A percentile compares a stretch with the other conserved stretches of the same genome.
These are phyloP conservation scores for Chorisops tibialis DNA, from an alignment of 2,888 invertebrate genomes.

Conservation along the genomic window DNA sequence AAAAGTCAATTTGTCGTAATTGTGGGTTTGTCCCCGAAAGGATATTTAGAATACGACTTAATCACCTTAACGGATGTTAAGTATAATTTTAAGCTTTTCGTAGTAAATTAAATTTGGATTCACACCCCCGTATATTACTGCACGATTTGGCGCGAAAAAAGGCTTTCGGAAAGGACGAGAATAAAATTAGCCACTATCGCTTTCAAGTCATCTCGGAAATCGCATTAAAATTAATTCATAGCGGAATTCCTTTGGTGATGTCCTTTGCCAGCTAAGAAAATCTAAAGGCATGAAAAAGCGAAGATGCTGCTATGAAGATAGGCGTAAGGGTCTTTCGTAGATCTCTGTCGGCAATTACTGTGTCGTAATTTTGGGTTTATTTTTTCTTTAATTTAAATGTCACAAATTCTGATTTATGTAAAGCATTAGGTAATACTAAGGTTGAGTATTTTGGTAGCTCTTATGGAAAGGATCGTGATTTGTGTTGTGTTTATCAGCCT, in stretches of 20 bases:
- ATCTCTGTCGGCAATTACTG: constrained; percentile 9
- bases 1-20: too few species aligned
- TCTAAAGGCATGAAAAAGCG: too few species aligned
- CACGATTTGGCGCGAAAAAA: neutral
- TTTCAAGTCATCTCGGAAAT: constrained; percentile 21
- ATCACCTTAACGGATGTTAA: constrained; percentile 22
- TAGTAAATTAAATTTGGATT: neutral
- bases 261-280: neutral
- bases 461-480: too few species aligned
- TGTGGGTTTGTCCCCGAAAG: too few species aligned
- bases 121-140: neutral
- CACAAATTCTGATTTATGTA: constrained; percentile 25
- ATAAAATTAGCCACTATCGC: constrained; percentile 1
- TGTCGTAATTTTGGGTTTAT: constrained; percentile 9
- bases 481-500: too few species aligned
- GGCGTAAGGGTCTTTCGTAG: neutral
- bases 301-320: neutral
- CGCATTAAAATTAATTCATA: constrained; percentile 26
- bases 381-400: constrained; percentile 27
- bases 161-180: too few species aligned
- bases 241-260: neutral
- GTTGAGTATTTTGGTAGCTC: too few species aligned
- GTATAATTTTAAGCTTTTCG: constrained; percentile 10
- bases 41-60: constrained; percentile 14
- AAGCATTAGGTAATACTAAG: too few species aligned